phyloP scores from a whole-genome alignment of 2,113 vertebrate species.

The Steatornis caripensis region DNA sequence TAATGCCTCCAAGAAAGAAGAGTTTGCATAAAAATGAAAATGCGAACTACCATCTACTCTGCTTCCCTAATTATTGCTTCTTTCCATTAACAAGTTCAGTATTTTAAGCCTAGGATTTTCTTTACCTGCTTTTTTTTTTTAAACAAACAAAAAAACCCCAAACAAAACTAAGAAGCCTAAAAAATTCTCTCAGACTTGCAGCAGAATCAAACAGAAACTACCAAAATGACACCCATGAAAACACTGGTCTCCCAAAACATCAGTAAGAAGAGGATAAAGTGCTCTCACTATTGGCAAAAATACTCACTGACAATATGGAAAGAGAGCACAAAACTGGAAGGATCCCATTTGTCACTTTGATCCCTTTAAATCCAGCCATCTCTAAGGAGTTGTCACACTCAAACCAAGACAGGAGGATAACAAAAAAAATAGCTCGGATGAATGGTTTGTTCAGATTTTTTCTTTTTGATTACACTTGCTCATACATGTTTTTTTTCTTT shows the following conservation, averaged over 20 bases:
- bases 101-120: neutral
- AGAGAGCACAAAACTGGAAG: neutral
- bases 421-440: neutral
- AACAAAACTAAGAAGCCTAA: neutral
- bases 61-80: neutral
- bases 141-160: neutral
- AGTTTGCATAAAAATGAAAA: slow-evolving; percentile 36
- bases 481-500: neutral
- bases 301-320: neutral
- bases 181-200: neutral
- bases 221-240: neutral
- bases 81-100: neutral
- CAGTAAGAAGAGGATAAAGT: neutral
- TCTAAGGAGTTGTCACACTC: no score
- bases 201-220: neutral
- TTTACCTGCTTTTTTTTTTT: neutral
- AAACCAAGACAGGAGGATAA: no score
- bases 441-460: neutral
- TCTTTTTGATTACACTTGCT: neutral
- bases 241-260: neutral
- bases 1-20: neutral
- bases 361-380: neutral
- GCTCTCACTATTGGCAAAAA: neutral
- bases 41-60: neutral
- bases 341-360: neutral